These are phyloP conservation scores for Drosophila pallidifrons DNA, from an alignment of 1,140 invertebrate genomes.

Conservation along the genomic window DNA sequence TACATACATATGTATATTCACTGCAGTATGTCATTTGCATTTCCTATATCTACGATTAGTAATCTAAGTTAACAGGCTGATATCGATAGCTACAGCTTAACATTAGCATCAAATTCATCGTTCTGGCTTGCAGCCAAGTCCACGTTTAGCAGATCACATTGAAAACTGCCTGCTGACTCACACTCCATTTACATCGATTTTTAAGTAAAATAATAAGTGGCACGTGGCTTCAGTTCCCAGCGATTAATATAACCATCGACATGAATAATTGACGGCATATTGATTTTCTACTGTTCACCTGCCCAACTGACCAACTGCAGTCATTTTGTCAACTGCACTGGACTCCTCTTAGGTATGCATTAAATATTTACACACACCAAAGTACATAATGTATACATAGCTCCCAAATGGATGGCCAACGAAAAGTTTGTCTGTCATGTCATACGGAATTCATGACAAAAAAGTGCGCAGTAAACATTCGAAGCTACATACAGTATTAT, in stretches of 20 bases:
- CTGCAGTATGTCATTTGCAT: not conserved
- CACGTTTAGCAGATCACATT: slow-evolving; percentile 9
- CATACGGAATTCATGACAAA: slow-evolving; percentile 44
- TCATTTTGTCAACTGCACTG: slow-evolving; percentile 60
- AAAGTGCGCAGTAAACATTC: slow-evolving; percentile 72
- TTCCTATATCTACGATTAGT: not conserved
- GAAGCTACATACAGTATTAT: slow-evolving; percentile 48
- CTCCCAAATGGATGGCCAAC: slow-evolving; percentile 36
- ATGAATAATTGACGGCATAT: slow-evolving; percentile 63
- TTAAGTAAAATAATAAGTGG: not conserved
- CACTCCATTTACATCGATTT: slow-evolving; percentile 47
- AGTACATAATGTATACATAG: slow-evolving; percentile 12
- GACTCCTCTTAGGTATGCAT: slow-evolving; percentile 14
- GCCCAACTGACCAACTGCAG: slow-evolving; percentile 52
- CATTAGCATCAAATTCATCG: slow-evolving; percentile 7
- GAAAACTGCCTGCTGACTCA: slow-evolving; percentile 7
- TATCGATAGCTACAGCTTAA: not conserved
- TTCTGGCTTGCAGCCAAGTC: slow-evolving; percentile 1
- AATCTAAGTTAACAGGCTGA: no score
- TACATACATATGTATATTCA: no score
- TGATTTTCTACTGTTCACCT: slow-evolving; percentile 57
- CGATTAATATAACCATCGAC: slow-evolving; percentile 24
- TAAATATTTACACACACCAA: slow-evolving; percentile 58
- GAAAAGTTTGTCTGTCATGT: slow-evolving; percentile 52
- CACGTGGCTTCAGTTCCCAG: slow-evolving; percentile 57